Conservation (phyloP, 2,113 vertebrate genomes). For the Acrocephalus kingi region DNA sequence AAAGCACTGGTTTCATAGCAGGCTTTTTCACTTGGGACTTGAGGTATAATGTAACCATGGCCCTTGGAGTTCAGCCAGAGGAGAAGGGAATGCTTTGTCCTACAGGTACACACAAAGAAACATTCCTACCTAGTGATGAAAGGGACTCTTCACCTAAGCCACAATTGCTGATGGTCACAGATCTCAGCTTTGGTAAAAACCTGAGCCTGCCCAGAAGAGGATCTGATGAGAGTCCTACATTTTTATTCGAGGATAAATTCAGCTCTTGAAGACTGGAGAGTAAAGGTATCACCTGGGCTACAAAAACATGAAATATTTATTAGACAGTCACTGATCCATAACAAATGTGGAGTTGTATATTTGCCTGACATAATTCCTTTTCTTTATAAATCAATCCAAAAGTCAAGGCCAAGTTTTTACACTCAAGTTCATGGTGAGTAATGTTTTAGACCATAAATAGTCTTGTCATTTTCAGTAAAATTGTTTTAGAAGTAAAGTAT, state of each 20-base stretch:
- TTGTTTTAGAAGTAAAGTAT: not conserved
- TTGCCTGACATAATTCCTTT: not conserved
- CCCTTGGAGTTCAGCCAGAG: not conserved
- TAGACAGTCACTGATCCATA: not conserved
- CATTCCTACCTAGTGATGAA: constrained; percentile 78
- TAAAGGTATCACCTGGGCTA: constrained; percentile 85
- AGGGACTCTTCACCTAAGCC: constrained; percentile 76
- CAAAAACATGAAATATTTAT: constrained; percentile 51
- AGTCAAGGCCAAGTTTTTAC: not conserved
- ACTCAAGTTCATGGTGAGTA: not conserved
- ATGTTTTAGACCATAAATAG: not conserved
- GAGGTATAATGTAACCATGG: not conserved
- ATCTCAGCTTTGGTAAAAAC: constrained; percentile 77
- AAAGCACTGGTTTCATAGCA: not conserved
- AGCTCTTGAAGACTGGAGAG: constrained; percentile 79
- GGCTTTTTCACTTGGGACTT: not conserved
- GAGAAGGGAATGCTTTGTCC: not conserved
- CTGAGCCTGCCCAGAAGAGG: constrained; percentile 80
- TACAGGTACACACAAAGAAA: not conserved
- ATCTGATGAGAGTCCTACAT: constrained; percentile 69
- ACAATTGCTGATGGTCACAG: constrained; percentile 78
- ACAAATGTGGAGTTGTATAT: not conserved
- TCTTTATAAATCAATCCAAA: constrained; percentile 22
- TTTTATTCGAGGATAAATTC: constrained; percentile 86
- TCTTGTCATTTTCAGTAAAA: not conserved